Conservation (phyloP, 2,113 vertebrate genomes). For the Dipodomys merriami region DNA sequence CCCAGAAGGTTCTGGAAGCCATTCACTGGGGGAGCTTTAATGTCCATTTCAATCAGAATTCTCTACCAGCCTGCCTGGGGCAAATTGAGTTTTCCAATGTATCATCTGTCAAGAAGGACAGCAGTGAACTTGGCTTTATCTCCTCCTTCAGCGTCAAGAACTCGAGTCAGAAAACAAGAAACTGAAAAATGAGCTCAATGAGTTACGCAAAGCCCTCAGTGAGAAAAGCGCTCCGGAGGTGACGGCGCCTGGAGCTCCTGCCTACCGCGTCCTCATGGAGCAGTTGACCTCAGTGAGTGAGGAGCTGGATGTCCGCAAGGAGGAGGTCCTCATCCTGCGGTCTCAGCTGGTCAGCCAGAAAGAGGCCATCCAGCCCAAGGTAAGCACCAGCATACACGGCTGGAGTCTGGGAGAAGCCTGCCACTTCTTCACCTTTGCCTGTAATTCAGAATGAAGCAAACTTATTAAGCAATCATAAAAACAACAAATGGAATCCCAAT, state of each 20-base stretch:
- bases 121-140: constrained; percentile 9
- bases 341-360: constrained; percentile 99
- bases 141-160: constrained; percentile 92
- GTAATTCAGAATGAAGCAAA: neutral
- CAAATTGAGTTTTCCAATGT: neutral
- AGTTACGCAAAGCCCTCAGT: constrained; percentile 93
- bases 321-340: constrained; percentile 97
- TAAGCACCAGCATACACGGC: constrained; percentile 59
- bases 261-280: constrained; percentile 95
- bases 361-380: constrained; percentile 96
- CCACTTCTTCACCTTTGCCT: neutral
- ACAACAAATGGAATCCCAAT: neutral
- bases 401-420: neutral
- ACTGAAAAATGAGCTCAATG: constrained; percentile 94
- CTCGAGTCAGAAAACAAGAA: constrained; percentile 99
- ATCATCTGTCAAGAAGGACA: constrained; percentile 10
- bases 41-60: constrained; percentile 10
- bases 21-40: neutral
- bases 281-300: constrained; percentile 95
- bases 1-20: accelerated
- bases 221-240: constrained; percentile 88
- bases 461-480: neutral
- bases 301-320: constrained; percentile 97
- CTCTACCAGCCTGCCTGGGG: neutral
- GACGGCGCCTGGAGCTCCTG: constrained; percentile 92